Base-by-base conservation (phyloP, 2,888 invertebrate species). In the Polydrusus tereticollis region DNA sequence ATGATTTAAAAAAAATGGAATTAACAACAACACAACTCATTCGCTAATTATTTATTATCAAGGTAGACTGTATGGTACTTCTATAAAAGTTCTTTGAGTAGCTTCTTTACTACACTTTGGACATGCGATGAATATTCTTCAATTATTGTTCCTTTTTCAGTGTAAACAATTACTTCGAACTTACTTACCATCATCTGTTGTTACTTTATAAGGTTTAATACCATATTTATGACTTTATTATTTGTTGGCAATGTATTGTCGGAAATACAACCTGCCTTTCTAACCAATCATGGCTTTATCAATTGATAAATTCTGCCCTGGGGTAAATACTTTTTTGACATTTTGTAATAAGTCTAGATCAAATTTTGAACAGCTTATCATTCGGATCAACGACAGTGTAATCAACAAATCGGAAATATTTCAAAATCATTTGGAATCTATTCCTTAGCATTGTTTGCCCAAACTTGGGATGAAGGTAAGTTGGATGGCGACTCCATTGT, bases 391-490 rank as follows among this genome's bases (percentile, higher is more conserved):
- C 36, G 6, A 36, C 36, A 36, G 36, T 36, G 36, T 36, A 12
- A 36, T 36, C 36, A 36, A 36, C 5, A 36, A 36, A 36, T 36
- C 36, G 10, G 10, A 8, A 36, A 8, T 36, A 8, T 36, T 36
- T 36, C 33, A 29, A 33, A 33, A 58, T 12, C 36, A 58, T 29
- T 33, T 58, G 33, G 14, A 58, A 58, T 58, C 58, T n/a, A 20
- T 58, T 58, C n/a, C 58, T 58, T 14, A 14, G n/a, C 58, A 58
- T 58, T 33, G 21, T 29, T 33, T 58, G 26, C 5, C 58, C 58
- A 58, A 58, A 58, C 12, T 36, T 58, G 20, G 58, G 33, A 36
- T 33, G 58, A 18, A 18, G 5, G 36, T 58, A 58, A 58, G 36
- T 29, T 14, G 58, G 58, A 20, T 58, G 16, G 14, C 36, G 14